Evolutionary conservation across 2,888 invertebrate species (phyloP).

Genomic region (Zelleria hepariella): DNA sequence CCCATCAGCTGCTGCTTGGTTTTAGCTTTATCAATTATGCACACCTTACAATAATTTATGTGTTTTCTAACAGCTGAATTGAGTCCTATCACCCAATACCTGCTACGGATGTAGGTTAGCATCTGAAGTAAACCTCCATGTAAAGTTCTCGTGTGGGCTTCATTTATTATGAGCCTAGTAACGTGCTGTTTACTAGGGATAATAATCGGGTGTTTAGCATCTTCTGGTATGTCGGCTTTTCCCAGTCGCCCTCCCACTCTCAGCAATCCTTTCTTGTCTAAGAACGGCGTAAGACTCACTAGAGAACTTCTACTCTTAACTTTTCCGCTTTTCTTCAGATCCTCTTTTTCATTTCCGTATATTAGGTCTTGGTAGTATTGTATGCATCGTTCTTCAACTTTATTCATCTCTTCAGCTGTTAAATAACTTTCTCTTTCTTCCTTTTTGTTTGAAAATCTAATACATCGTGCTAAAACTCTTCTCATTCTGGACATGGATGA

Average conservation of each 20-base stretch:
- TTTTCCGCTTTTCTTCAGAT: not conserved
- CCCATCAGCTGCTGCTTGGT: slow-evolving; percentile 2
- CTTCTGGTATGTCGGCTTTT: not conserved
- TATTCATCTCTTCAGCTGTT: not conserved
- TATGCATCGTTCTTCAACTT: not conserved
- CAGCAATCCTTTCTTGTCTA: slow-evolving; percentile 1
- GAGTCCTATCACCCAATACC: slow-evolving; percentile 7
- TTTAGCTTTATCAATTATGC: slow-evolving; percentile 1
- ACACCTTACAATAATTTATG: not conserved
- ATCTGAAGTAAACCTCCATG: slow-evolving; percentile 16
- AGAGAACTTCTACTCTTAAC: not conserved
- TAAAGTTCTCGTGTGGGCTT: slow-evolving; percentile 15
- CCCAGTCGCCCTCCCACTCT: slow-evolving; percentile 4
- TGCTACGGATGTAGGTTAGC: slow-evolving; percentile 9
- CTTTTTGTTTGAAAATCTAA: not conserved
- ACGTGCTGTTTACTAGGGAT: slow-evolving; percentile 6
- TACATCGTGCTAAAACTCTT: slow-evolving; percentile 5
- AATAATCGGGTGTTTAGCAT: not conserved
- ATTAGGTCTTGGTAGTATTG: not conserved
- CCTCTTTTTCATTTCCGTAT: not conserved
- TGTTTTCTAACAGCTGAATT: not conserved
- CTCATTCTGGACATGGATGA: slow-evolving; percentile 2
- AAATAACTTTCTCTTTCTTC: not conserved
- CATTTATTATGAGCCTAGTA: slow-evolving; percentile 12
- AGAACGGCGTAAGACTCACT: not conserved